phyloP scores from a whole-genome alignment of 2,888 invertebrate species.

The Scaptodrosophila latifasciaeformis region DNA sequence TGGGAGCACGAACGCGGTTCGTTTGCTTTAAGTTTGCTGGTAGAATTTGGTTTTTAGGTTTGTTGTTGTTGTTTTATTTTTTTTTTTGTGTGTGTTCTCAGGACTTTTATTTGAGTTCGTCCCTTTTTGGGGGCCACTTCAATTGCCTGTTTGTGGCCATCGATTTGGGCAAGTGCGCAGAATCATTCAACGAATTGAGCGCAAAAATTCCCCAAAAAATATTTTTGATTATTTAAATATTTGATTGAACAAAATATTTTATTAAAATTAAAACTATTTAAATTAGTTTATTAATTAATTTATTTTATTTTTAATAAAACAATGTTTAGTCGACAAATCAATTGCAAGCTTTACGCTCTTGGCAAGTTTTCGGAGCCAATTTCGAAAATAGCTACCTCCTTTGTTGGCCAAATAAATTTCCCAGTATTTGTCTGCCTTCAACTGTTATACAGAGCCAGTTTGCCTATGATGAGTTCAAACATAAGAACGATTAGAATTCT shows the following conservation, averaged over 20 bases:
- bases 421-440: no score
- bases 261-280: neutral
- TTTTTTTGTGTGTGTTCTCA: no score
- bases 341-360: no score
- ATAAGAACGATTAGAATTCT: no score
- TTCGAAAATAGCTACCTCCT: no score
- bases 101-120: conserved; percentile 19
- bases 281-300: neutral
- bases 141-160: conserved; percentile 36
- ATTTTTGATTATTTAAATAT: neutral
- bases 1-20: conserved; percentile 7
- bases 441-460: no score
- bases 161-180: conserved; percentile 66
- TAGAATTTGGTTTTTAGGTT: no score
- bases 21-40: conserved; percentile 8
- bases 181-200: conserved; percentile 42
- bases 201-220: conserved; percentile 26
- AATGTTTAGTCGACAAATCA: neutral
- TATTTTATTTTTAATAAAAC: no score
- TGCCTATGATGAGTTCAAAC: no score
- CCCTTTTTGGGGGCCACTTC: conserved; percentile 29
- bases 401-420: no score
- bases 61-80: no score
- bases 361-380: no score
- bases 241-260: neutral